Conservation (phyloP, 2,888 invertebrate species). For the Leucophora obtusa region DNA sequence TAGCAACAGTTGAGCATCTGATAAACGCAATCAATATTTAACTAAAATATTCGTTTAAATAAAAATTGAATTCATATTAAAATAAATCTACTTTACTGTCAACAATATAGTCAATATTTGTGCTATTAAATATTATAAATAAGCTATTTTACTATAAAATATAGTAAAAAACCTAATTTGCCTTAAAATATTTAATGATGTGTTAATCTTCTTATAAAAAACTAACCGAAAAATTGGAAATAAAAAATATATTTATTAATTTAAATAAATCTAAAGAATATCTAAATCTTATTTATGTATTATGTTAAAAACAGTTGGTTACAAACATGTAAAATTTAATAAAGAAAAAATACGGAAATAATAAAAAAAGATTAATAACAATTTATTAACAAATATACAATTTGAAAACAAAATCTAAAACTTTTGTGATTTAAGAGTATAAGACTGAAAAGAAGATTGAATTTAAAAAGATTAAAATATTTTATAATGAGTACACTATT, state of each 20-base stretch:
- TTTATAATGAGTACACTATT: too few relatives aligned
- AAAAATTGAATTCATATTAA: not conserved
- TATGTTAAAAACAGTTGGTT: not conserved
- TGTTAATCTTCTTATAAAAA: constrained; percentile 30
- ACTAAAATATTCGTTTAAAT: too few relatives aligned
- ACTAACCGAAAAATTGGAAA: not conserved
- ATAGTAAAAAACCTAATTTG: not conserved
- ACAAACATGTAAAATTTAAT: not conserved
- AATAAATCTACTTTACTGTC: not conserved
- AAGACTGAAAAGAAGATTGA: too few relatives aligned
- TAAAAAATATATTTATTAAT: constrained; percentile 2
- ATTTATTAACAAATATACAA: not conserved
- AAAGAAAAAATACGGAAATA: not conserved
- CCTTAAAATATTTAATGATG: constrained; percentile 26
- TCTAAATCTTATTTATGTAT: constrained; percentile 3
- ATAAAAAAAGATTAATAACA: not conserved
- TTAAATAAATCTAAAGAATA: not conserved
- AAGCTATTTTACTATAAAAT: not conserved
- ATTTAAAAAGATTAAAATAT: too few relatives aligned
- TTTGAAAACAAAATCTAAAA: not conserved
- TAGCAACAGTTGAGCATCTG: too few relatives aligned
- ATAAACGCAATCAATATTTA: too few relatives aligned
- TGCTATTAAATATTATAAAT: not conserved
- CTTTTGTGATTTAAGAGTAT: not conserved
- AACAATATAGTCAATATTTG: not conserved